A percentile compares a stretch with the other conserved stretches of the same genome.
Evolutionary conservation across 1,140 invertebrate genomes (phyloP).

Genomic region (Ridgeia piscesae): DNA sequence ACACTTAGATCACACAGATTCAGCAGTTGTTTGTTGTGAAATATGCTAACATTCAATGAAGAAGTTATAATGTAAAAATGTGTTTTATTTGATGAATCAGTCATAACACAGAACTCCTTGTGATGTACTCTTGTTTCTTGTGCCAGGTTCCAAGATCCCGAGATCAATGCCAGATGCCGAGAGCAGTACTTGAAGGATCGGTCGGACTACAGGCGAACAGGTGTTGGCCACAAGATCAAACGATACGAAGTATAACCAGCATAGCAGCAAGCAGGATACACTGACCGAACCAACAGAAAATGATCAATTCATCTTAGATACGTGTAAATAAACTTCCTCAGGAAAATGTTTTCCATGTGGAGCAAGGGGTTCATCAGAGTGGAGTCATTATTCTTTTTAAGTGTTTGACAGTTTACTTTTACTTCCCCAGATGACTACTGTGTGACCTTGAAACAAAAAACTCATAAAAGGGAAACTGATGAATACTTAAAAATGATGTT

Average conservation of each 20-base stretch:
- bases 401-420: too few species aligned
- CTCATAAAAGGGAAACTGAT: too few species aligned
- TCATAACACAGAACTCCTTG: too few species aligned
- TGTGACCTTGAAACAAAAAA: too few species aligned
- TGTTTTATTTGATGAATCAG: too few species aligned
- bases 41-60: too few species aligned
- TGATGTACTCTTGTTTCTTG: conserved; percentile 12
- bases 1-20: not conserved
- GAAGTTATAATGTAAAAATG: too few species aligned
- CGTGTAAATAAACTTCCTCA: not conserved
- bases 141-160: conserved; percentile 64
- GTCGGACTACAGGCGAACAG: conserved; percentile 77
- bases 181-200: conserved; percentile 80
- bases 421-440: too few species aligned
- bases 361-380: too few species aligned
- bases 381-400: too few species aligned
- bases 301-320: not conserved
- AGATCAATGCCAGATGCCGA: conserved; percentile 73
- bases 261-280: not conserved
- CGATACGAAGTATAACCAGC: not conserved
- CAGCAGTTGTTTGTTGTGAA: not conserved
- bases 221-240: conserved; percentile 57
- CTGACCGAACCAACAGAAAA: not conserved
- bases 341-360: not conserved
- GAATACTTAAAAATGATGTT: not conserved